Conservation (phyloP, 2,113 vertebrate species). For the Zosterops hypoxanthus region DNA sequence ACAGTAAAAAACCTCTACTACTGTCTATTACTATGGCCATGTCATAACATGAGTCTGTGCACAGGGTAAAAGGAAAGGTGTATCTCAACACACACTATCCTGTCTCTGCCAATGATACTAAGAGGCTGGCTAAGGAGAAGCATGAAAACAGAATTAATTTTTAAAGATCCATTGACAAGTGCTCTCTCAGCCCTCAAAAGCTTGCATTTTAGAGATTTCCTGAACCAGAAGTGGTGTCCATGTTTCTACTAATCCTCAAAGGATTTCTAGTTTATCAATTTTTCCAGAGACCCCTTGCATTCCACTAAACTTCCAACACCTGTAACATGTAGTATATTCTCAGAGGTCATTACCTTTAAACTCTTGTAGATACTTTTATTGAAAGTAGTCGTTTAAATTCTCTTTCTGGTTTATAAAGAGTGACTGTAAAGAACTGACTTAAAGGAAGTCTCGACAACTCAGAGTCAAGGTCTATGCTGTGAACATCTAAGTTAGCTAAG, state of each 20-base stretch:
- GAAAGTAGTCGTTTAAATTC: conserved; percentile 10
- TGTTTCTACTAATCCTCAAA: background rate
- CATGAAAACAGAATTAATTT: background rate
- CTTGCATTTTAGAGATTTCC: background rate
- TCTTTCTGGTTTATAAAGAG: background rate
- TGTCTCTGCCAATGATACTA: background rate
- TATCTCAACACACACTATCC: background rate
- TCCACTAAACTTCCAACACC: background rate
- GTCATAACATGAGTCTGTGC: background rate
- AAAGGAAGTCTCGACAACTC: background rate
- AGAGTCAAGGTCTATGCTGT: background rate
- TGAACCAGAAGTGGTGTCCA: background rate
- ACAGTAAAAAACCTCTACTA: fast-evolving
- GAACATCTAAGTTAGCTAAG: background rate
- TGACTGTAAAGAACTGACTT: background rate
- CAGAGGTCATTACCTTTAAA: background rate
- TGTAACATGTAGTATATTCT: background rate
- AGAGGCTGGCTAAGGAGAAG: background rate
- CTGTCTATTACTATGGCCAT: background rate
- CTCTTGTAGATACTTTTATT: background rate
- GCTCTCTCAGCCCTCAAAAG: background rate
- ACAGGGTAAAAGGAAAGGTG: background rate
- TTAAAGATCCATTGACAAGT: background rate
- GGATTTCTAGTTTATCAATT: background rate
- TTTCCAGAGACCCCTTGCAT: background rate